Evolutionary conservation across 2,113 vertebrate species (phyloP).

Genomic region (Lonchura striata): DNA sequence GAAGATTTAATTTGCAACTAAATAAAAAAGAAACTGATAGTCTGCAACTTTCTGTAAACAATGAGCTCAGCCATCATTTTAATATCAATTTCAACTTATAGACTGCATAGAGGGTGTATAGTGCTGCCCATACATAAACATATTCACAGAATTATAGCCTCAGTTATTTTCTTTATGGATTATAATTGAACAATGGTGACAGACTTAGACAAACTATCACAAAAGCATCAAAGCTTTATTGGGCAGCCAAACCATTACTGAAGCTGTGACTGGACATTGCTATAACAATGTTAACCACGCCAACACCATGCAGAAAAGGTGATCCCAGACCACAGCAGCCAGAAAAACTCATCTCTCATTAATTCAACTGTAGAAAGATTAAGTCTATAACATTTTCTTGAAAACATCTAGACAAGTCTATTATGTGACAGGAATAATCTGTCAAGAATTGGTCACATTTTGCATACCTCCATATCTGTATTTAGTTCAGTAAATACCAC

Average conservation of each 20-base stretch:
- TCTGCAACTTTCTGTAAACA: background rate
- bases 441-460: background rate
- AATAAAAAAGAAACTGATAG: background rate
- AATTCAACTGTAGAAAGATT: background rate
- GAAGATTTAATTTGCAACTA: background rate
- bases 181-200: background rate
- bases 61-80: background rate
- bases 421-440: background rate
- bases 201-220: background rate
- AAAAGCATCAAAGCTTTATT: background rate
- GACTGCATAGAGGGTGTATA: rapidly evolving
- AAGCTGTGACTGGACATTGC: background rate
- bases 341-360: background rate
- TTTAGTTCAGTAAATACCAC: rapidly evolving
- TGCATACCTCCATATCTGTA: rapidly evolving
- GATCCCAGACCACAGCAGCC: background rate
- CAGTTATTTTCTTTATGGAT: background rate
- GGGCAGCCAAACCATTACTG: background rate
- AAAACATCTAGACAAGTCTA: background rate
- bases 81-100: background rate
- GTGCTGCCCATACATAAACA: background rate
- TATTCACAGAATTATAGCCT: rapidly evolving
- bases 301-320: background rate
- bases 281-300: background rate
- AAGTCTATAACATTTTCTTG: background rate